Percentiles rank a stretch among this genome's conserved stretches.
These are phyloP conservation scores for Gobio gobio DNA, from an alignment of 2,113 vertebrate species.

Conservation along the genomic window DNA sequence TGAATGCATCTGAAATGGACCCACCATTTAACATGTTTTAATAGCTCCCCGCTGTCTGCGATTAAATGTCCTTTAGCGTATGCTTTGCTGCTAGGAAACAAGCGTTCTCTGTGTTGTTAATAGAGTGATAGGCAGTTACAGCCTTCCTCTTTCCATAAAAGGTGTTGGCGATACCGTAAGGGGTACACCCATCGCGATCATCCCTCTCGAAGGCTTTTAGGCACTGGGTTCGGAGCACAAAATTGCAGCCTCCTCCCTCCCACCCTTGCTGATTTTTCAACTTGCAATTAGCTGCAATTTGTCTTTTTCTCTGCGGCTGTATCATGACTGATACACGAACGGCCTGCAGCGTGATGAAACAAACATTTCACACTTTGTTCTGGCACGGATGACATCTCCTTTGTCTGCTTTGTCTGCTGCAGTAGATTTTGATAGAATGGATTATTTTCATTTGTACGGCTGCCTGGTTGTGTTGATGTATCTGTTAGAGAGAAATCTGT, in stretches of 20 bases:
- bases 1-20: conserved; percentile 1
- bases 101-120: conserved; percentile 18
- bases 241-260: conserved; percentile 4
- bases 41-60: conserved; percentile 30
- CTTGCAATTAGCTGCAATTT: conserved; percentile 40
- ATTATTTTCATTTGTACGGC: conserved; percentile 49
- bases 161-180: not conserved
- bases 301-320: not conserved
- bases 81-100: conserved; percentile 28
- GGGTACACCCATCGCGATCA: not conserved
- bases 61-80: conserved; percentile 29
- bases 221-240: not conserved
- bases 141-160: conserved; percentile 28
- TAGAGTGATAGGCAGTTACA: conserved; percentile 41
- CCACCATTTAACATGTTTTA: conserved; percentile 42
- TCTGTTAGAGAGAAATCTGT: conserved; percentile 40
- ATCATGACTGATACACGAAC: not conserved
- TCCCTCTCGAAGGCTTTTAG: conserved; percentile 38
- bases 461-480: conserved; percentile 48
- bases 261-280: conserved; percentile 13
- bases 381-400: conserved; percentile 29
- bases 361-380: conserved; percentile 35
- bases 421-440: conserved; percentile 34
- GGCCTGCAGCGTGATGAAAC: conserved; percentile 38
- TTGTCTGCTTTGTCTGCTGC: conserved; percentile 35